Percentiles rank a stretch among this genome's conserved stretches.
These are phyloP conservation scores for Ploceus nigricollis DNA, from an alignment of 2,113 vertebrate genomes.

Conservation along the genomic window DNA sequence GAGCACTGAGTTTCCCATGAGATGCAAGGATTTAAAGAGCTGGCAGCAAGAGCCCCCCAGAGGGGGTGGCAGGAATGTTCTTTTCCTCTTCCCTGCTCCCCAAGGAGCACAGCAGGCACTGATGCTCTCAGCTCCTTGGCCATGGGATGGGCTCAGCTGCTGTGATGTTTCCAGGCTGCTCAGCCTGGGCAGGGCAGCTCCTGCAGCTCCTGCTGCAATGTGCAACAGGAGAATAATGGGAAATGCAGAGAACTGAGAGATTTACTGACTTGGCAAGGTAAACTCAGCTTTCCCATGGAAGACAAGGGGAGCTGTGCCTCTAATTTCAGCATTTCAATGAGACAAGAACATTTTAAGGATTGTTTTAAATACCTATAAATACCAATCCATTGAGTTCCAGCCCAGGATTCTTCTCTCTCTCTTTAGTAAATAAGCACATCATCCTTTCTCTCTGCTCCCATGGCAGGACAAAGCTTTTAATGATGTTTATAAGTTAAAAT, in stretches of 20 bases:
- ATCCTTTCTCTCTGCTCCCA: background rate
- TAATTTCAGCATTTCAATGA: background rate
- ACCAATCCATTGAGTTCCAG: background rate
- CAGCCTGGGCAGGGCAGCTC: background rate
- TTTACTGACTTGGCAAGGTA: background rate
- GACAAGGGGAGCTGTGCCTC: background rate
- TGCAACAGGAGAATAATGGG: background rate
- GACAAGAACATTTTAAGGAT: background rate
- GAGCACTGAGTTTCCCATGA: background rate
- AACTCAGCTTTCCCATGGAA: background rate
- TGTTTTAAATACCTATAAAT: background rate
- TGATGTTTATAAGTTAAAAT: background rate
- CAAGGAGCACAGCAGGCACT: background rate
- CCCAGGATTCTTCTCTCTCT: background rate
- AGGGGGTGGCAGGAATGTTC: background rate
- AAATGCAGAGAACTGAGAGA: background rate
- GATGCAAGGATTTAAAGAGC: background rate
- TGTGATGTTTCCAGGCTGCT: fast-evolving
- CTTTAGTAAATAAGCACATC: background rate
- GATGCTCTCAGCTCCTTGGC: background rate
- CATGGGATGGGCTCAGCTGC: background rate
- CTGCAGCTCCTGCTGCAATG: background rate
- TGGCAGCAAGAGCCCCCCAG: background rate
- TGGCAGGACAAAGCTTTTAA: background rate
- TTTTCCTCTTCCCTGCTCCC: background rate